phyloP scores from a whole-genome alignment of 2,113 vertebrate species.

The Clarias gariepinus region DNA sequence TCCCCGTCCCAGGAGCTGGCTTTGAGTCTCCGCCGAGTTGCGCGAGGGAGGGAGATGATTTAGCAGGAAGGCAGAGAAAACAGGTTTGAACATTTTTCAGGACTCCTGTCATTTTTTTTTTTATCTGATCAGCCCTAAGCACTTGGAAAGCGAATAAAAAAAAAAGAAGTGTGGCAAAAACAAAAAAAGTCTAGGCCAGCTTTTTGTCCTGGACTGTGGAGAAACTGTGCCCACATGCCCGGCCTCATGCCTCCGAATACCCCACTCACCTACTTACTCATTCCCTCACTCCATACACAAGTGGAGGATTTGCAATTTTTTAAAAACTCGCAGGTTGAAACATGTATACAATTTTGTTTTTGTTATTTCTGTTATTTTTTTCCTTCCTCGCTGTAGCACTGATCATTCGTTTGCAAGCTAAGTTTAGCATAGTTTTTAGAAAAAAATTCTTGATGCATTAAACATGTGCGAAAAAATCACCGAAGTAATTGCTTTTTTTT shows the following conservation, averaged over 20 bases:
- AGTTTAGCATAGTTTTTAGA: neutral
- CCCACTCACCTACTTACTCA: conserved; percentile 11
- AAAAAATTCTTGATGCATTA: conserved; percentile 39
- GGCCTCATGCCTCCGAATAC: conserved; percentile 59
- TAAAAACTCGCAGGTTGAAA: neutral
- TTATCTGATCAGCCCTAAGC: conserved; percentile 81
- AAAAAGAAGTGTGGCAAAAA: conserved; percentile 42
- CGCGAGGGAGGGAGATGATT: conserved; percentile 30
- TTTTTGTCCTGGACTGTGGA: conserved; percentile 49
- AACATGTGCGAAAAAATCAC: conserved; percentile 20
- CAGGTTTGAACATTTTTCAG: conserved; percentile 80
- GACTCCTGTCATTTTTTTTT: conserved; percentile 77
- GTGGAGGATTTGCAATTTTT: neutral
- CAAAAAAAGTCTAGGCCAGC: conserved; percentile 38
- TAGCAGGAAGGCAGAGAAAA: conserved; percentile 59
- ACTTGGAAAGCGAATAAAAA: conserved; percentile 73
- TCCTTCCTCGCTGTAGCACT: neutral
- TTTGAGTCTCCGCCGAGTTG: conserved; percentile 43
- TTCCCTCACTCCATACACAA: neutral
- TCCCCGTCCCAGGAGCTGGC: conserved; percentile 57
- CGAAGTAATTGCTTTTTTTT: neutral
- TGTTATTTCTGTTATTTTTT: neutral
- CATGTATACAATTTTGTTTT: neutral
- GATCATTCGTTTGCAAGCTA: neutral
- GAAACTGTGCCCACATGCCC: conserved; percentile 65